Percentiles rank a stretch among this genome's conserved stretches.
Evolutionary conservation across 2,113 vertebrate genomes (phyloP).

Genomic region (Nothobranchius furzeri): DNA sequence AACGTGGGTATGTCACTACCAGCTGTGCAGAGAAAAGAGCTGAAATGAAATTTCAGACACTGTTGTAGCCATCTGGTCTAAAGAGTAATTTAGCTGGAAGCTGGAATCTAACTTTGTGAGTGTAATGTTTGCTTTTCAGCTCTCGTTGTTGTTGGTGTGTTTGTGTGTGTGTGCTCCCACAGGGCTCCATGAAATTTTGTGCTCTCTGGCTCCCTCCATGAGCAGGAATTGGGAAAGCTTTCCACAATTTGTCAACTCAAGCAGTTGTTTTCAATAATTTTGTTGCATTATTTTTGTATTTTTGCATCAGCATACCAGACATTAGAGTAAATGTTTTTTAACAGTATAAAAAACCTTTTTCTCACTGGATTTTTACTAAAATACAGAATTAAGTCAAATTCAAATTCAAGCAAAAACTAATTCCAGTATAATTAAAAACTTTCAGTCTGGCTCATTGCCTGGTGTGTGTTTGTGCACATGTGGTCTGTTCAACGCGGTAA

Average conservation of each 20-base stretch:
- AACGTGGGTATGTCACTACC: slow-evolving; percentile 2
- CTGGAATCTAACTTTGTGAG: slow-evolving; percentile 24
- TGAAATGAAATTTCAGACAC: slow-evolving; percentile 27
- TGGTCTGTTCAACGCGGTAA: not conserved
- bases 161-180: slow-evolving; percentile 60
- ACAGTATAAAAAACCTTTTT: not conserved
- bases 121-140: slow-evolving; percentile 28
- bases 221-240: slow-evolving; percentile 42
- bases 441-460: not conserved
- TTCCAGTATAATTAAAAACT: not conserved
- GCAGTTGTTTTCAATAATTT: not conserved
- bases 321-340: not conserved
- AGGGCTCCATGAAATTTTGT: slow-evolving; percentile 37
- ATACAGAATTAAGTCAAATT: too few species aligned
- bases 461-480: not conserved
- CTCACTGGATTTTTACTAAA: too few species aligned
- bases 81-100: slow-evolving; percentile 44
- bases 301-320: not conserved
- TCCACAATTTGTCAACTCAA: slow-evolving; percentile 3
- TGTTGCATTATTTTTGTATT: not conserved
- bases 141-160: slow-evolving; percentile 31
- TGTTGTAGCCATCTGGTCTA: slow-evolving; percentile 35
- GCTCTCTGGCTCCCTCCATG: slow-evolving; percentile 74
- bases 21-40: slow-evolving; percentile 4
- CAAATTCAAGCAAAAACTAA: not conserved